Conservation (phyloP, 2,888 invertebrate species). For the Lepetodrilus schrolli region DNA sequence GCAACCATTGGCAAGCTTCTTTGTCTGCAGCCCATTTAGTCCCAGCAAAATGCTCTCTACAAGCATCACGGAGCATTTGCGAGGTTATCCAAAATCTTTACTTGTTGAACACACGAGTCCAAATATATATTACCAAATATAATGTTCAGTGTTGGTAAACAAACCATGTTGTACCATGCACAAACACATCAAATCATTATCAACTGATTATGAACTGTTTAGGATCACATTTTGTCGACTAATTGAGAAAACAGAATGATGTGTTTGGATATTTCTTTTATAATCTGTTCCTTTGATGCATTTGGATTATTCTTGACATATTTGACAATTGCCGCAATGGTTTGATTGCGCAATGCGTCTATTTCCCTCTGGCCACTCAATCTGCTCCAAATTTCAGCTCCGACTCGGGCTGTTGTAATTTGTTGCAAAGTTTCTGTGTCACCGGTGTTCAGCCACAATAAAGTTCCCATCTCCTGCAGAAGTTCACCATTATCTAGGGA, state of each 20-base stretch:
- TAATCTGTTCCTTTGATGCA: conserved; percentile 61
- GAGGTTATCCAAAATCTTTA: too few species aligned
- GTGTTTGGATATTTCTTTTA: conserved; percentile 58
- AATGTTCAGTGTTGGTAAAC: too few species aligned
- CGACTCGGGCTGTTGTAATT: conserved; percentile 51
- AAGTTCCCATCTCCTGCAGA: conserved; percentile 52
- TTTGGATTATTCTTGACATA: conserved; percentile 67
- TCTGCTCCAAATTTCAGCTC: conserved; percentile 46
- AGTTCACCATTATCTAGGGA: conserved; percentile 46
- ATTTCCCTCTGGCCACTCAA: conserved; percentile 61
- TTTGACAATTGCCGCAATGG: conserved; percentile 60
- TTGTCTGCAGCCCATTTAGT: too few species aligned
- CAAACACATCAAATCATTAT: too few species aligned
- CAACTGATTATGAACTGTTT: too few species aligned
- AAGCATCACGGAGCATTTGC: too few species aligned
- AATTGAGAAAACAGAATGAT: conserved; percentile 58
- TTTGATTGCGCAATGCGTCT: conserved; percentile 60
- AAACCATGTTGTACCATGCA: too few species aligned
- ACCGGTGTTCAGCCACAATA: conserved; percentile 52
- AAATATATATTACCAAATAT: too few species aligned
- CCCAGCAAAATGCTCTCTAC: too few species aligned
- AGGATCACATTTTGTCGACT: conserved; percentile 52
- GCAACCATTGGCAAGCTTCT: too few species aligned
- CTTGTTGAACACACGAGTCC: too few species aligned
- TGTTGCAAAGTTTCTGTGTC: conserved; percentile 50